Evolutionary conservation across 2,888 invertebrate species (phyloP).

Genomic region (Eurytoma adleriae): DNA sequence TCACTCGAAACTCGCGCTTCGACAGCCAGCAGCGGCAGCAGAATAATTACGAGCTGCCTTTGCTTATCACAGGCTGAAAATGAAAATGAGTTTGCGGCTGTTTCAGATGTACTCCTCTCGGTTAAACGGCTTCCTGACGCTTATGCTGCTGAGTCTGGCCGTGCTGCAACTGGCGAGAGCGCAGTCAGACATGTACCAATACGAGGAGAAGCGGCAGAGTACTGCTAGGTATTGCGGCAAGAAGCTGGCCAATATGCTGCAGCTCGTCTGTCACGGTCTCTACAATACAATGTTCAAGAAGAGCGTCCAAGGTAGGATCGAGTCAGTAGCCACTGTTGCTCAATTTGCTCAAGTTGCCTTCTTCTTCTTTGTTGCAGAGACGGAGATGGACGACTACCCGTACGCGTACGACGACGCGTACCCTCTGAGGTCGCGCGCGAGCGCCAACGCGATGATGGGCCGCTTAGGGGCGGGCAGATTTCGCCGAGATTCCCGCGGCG

Average conservation of each 20-base stretch:
- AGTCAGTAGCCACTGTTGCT: too few species aligned
- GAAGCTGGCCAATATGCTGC: constrained; percentile 70
- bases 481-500: constrained; percentile 70
- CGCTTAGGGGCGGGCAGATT: constrained; percentile 65
- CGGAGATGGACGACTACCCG: constrained; percentile 69
- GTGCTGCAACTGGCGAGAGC: constrained; percentile 63
- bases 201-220: constrained; percentile 56
- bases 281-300: constrained; percentile 74
- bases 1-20: too few species aligned
- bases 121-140: constrained; percentile 65
- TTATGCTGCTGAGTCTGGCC: constrained; percentile 63
- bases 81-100: background rate
- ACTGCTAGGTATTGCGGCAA: constrained; percentile 72
- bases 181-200: constrained; percentile 62
- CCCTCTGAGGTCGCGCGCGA: constrained; percentile 69
- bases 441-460: constrained; percentile 69
- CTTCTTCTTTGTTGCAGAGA: constrained; percentile 24
- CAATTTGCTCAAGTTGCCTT: too few species aligned
- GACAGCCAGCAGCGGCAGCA: too few species aligned
- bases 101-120: constrained; percentile 71
- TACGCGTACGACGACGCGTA: constrained; percentile 65
- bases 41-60: too few species aligned
- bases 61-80: too few species aligned
- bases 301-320: constrained; percentile 67
- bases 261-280: constrained; percentile 71